Evolutionary conservation across 2,888 invertebrate genomes (phyloP), one percentile per base, ranked within the genome.

Genomic region (Hemithea aestivaria): DNA sequence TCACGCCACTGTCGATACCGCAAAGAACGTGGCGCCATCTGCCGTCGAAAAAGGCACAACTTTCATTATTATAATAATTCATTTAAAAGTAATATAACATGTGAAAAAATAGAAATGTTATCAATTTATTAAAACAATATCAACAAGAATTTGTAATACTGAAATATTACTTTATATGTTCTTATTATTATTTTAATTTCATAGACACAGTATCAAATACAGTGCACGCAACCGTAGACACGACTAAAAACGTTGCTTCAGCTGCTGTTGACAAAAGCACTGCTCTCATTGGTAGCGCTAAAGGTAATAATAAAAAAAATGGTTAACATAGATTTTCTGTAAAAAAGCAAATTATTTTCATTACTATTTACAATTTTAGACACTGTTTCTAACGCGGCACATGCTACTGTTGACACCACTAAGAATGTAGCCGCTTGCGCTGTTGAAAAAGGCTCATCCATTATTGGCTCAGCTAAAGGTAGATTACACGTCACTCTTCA

Each of bases 401-500:
- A 56, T 25, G 52, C 54, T 2, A 65, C 71, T 25, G 60, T 72
- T 48, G 64, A 62, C 27, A 53, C 49, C 11, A 56, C 62, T 10
- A 63, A 65, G 43, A 62, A 54, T 30, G 55, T 47, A 20, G 62
- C 62, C 16, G 42, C 58, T 3, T 47, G 58, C 6, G 62, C 56
- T 11, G 51, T 61, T 40, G 64, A 62, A 11, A 66, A 57, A 35
- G 56, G 64, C 26, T 44, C 54, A n/a, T 50, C 56, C 25, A 37
- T 64, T 12, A 53, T 71, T 40, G 51, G 63, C 38, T 60, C 53
- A 40, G 69, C 71, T 10, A 74, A 71, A 72, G 70, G 70, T 73
- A 58, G 44, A 11, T 21, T 16, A 16, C 6, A 6, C 10, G 3
- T 20, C 23, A 24, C 11, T 20, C 16, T n/a, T 33, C 10, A 11